phyloP scores from a whole-genome alignment of 2,888 invertebrate genomes.

The Meteorus colon region DNA sequence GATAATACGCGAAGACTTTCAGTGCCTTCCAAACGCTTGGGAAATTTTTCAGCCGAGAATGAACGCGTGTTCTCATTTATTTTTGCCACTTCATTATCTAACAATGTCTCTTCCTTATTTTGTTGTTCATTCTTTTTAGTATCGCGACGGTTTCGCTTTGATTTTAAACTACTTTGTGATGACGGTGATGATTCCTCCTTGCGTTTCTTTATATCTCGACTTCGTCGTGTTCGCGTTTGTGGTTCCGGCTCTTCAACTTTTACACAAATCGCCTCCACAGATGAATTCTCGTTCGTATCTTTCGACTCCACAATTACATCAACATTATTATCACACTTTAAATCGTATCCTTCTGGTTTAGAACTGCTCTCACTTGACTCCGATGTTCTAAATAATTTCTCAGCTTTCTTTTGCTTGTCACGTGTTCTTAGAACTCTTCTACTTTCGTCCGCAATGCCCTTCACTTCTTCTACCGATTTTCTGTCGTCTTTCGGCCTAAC shows the following conservation, averaged over 20 bases:
- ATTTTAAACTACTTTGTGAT: slow-evolving; percentile 49
- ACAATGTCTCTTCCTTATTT: slow-evolving; percentile 67
- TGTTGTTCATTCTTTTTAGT: slow-evolving; percentile 62
- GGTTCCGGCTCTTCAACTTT: slow-evolving; percentile 55
- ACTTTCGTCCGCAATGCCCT: slow-evolving; percentile 57
- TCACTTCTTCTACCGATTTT: slow-evolving; percentile 53
- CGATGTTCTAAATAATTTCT: slow-evolving; percentile 46
- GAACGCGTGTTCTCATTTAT: slow-evolving; percentile 68
- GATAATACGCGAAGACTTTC: slow-evolving; percentile 65
- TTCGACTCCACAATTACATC: slow-evolving; percentile 47
- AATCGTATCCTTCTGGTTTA: slow-evolving; percentile 49
- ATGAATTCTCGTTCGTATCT: slow-evolving; percentile 56
- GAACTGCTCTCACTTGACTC: slow-evolving; percentile 47
- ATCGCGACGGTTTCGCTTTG: slow-evolving; percentile 58
- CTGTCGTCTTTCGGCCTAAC: slow-evolving; percentile 32
- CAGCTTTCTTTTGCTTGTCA: slow-evolving; percentile 60
- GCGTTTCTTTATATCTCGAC: slow-evolving; percentile 64
- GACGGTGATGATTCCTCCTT: slow-evolving; percentile 56
- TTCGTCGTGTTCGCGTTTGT: slow-evolving; percentile 62
- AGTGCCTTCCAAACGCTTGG: slow-evolving; percentile 51
- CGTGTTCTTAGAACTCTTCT: slow-evolving; percentile 63
- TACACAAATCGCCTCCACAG: slow-evolving; percentile 66
- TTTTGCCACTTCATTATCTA: slow-evolving; percentile 70
- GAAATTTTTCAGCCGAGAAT: slow-evolving; percentile 56
- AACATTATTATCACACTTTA: background rate